Base-by-base conservation (phyloP, 2,888 invertebrate species). In the Hanleya hanleyi region DNA sequence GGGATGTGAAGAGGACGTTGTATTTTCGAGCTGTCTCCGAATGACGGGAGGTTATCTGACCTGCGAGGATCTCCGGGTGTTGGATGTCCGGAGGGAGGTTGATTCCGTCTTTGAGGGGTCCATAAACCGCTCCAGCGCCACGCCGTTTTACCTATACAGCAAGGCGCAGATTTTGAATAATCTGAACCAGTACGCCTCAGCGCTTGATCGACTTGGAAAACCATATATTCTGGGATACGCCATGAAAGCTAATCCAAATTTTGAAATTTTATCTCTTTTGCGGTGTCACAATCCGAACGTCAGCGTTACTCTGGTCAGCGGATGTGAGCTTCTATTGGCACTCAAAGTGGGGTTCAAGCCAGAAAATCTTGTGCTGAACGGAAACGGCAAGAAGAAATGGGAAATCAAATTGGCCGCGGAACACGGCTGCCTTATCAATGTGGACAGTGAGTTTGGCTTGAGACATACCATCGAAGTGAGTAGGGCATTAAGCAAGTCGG, bases 361-460 rank as follows among this genome's bases (percentile, higher is more conserved):
- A 0, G 74, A 77, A 29, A 74, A 80, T 2, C 84, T 91, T 33
- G 80, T 91, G 37, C 83, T 90, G 37, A 91, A 91, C 79, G 91
- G 91, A 6, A 91, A 90, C 78, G 90, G 91, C 4, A 91, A 91
- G 74, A 84, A 84, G 35, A 50, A 70, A 4, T 89, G 89, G 88
- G 91, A 91, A 76, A 83, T 91, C 3, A 86, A 86, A 36, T 65
- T 89, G 51, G 91, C 91, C 0, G 79, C 91, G 3, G 77, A 83
- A 32, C 70, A 79, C 22, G 88, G 86, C 1, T 87, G 88, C 29
- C 71, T 90, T n/a, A 78, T 91, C 29, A 91, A 91, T 73, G 86
- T 91, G 0, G 91, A 91, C 75, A 90, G 90, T n/a, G 57, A 80
- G 15, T 91, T 90, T 76, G 90, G 91, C 78, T 79, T 90, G 18